Evolutionary conservation across 2,888 invertebrate species (phyloP), one percentile per base, ranked within the genome.

Genomic region (Mythimna pallens): DNA sequence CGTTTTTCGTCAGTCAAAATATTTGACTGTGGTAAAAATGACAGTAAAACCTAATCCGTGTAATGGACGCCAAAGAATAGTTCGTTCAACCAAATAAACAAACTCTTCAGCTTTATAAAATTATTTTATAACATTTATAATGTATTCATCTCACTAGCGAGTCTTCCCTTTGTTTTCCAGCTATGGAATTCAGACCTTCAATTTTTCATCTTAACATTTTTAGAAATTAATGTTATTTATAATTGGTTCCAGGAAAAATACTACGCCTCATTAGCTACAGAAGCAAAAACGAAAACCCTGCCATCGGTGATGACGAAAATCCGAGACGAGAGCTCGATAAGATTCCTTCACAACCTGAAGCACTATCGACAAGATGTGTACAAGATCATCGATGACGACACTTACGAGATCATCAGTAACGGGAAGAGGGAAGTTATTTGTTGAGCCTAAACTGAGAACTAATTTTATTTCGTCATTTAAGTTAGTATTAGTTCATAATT

Each of bases 241-340:
- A 64, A 71, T 9, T 89, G 83, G 81, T 94, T 92, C 2, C 97
- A 98, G 95, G 97, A 97, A 88, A 93, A 93, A 58, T 98, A 98
- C 90, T 98, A 98, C 92, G 96, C 97, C 17, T 97, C 97, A 25
- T 91, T 98, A 34, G 97, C 98, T 0, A 89, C 93, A 0, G 97
- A 97, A 78, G 98, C 97, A 0, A 94, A 95, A n/a, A 96, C 97
- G 17, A 92, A 94, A 34, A 97, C 96, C 2, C 93, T 98, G 4
- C 97, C 97, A 0, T 97, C 97, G 0, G 98, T 98, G 4, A 95
- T 98, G 61, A 97, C 97, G 12, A 97, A 97, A 87, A 96, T 98
- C 43, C 97, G 98, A 65, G 97, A 98, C 76, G 97, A 97, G 83
- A 97, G 97, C 85, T 97, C 97, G 7, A 93, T 91, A 55, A 89